Base-by-base conservation (phyloP, 92 coral and sea anemone species). In the Parazoanthus darwini region DNA sequence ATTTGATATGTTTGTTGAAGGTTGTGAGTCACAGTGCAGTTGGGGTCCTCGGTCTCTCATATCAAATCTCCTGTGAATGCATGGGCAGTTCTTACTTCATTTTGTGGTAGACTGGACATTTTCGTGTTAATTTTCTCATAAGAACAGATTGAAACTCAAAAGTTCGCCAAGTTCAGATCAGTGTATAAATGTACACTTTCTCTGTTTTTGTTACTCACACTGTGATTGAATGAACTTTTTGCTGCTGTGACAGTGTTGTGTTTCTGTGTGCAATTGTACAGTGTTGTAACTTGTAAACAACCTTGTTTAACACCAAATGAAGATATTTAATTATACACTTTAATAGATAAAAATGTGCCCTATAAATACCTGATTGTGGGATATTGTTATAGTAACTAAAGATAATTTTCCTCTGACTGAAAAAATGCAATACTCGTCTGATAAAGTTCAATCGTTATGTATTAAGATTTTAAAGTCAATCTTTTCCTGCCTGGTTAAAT, bases 1-100 rank as follows among this genome's bases (percentile, higher is more conserved):
- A 84, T 84, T 72, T 71, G 87, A 84, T 84, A 70, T 71, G 87
- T 83, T 44, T 68, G n/a, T 44, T 48, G 51, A 7, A 48, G 7
- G 11, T 39, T 82, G 77, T 83, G 14, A 48, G 65, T 36, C 23
- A 5, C 67, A 38, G 25, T 72, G 42, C 59, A 70, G 87, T 70
- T 48, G 79, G 79, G 79, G 46, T 78, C 87, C 78, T 6, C 14
- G 29, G 48, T 84, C 0, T 13, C 79, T 68, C 59, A 51, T 71
- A 50, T 84, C 87, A 84, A 13, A 36, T 84, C 87, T 68, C 77
- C 63, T 2, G n/a, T 83, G 63, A 29, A 16, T 39, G 26, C 48
- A 9, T 68, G 23, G 16, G 43, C 38, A 9, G 44, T 33, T 56
- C 72, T 56, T 36, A 26, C 26, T 20, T 20, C 26, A 63, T 18